phyloP scores from a whole-genome alignment of 2,888 invertebrate species.

The Drosophila anomelani region DNA sequence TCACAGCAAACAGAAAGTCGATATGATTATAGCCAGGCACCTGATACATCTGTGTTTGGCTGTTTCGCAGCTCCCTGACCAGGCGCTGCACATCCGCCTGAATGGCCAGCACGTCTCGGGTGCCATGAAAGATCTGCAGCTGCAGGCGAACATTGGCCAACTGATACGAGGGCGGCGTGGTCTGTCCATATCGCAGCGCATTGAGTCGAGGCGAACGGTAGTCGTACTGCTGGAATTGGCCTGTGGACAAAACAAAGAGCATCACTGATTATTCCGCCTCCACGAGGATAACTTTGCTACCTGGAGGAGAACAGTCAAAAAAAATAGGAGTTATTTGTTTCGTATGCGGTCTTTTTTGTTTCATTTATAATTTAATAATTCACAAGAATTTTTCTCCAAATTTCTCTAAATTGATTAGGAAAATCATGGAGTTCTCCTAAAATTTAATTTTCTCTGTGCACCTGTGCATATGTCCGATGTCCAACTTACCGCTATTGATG shows the following conservation, averaged over 20 bases:
- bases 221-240: conserved; percentile 82
- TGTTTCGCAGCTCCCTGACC: conserved; percentile 65
- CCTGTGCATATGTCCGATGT: conserved; percentile 15
- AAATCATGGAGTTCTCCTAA: no score
- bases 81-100: conserved; percentile 74
- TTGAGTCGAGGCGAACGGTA: conserved; percentile 76
- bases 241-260: conserved; percentile 48
- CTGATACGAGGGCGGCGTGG: conserved; percentile 79
- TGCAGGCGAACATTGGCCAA: conserved; percentile 79
- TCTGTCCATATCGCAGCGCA: conserved; percentile 69
- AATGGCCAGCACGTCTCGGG: conserved; percentile 70
- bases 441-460: conserved; percentile 1
- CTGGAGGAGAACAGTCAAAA: not conserved
- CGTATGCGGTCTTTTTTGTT: not conserved
- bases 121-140: conserved; percentile 79
- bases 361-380: no score
- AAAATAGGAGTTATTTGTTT: not conserved
- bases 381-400: no score
- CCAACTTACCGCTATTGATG: conserved; percentile 80
- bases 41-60: conserved; percentile 71
- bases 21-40: conserved; percentile 82
- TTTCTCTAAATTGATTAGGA: no score
- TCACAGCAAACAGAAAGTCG: conserved; percentile 77
- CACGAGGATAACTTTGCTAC: not conserved
- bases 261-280: conserved; percentile 5